Evolutionary conservation across 2,113 vertebrate genomes (phyloP).

Genomic region (Ceyx melanurus): DNA sequence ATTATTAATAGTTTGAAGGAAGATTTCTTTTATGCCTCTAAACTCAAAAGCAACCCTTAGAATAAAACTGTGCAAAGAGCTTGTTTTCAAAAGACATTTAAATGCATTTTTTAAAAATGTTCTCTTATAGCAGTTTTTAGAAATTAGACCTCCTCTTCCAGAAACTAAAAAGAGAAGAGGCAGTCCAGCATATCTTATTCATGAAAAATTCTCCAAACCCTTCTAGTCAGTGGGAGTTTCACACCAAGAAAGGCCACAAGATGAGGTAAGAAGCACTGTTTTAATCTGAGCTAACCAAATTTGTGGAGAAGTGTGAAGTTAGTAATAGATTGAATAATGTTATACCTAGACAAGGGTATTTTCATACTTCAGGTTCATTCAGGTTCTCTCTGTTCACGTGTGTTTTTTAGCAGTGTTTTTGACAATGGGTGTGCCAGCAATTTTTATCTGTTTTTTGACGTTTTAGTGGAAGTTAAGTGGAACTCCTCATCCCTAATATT

Average conservation of each 20-base stretch:
- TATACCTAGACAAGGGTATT: slow-evolving; percentile 18
- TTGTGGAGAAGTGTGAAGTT: slow-evolving; percentile 30
- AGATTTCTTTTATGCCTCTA: background rate
- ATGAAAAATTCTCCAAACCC: slow-evolving; percentile 5
- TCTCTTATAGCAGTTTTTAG: slow-evolving; percentile 36
- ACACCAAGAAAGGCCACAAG: slow-evolving; percentile 54
- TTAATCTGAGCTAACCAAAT: slow-evolving; percentile 19
- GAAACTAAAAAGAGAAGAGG: slow-evolving; percentile 38
- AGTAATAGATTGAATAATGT: slow-evolving; percentile 12
- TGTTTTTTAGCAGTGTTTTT: slow-evolving; percentile 11
- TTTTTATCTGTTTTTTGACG: background rate
- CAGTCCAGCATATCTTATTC: slow-evolving; percentile 26
- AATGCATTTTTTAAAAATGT: background rate
- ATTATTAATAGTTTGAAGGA: background rate
- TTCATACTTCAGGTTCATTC: slow-evolving; percentile 23
- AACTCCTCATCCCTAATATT: slow-evolving; percentile 14
- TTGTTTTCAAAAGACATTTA: background rate
- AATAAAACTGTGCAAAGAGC: background rate
- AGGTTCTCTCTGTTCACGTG: background rate
- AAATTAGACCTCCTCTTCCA: slow-evolving; percentile 11
- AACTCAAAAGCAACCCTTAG: slow-evolving; percentile 4
- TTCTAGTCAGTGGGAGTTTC: slow-evolving; percentile 62
- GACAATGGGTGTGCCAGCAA: background rate
- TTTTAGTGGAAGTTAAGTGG: background rate
- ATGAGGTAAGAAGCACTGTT: slow-evolving; percentile 38